Conservation (phyloP, 2,888 invertebrate species). For the Ophion slaviceki region DNA sequence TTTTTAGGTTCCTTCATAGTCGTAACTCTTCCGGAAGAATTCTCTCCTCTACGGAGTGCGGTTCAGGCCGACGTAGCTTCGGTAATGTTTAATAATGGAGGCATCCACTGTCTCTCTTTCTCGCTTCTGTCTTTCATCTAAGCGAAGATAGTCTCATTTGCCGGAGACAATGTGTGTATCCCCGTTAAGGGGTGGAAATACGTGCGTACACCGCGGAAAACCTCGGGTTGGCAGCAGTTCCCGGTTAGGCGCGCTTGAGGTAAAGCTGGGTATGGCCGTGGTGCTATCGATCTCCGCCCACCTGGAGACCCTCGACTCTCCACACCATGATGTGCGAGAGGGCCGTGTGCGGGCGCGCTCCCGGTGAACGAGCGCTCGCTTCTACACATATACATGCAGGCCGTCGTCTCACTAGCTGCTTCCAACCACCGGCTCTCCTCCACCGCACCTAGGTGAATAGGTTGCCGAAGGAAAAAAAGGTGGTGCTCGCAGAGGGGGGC, state of each 20-base stretch:
- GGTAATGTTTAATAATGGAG: no score
- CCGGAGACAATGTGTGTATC: not conserved
- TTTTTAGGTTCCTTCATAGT: no score
- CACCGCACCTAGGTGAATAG: conserved; percentile 18
- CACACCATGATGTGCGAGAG: conserved; percentile 60
- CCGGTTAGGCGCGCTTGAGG: conserved; percentile 74
- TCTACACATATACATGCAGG: not conserved
- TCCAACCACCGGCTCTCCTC: conserved; percentile 14
- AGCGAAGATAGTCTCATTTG: no score
- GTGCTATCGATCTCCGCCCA: conserved; percentile 81
- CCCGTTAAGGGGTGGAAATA: conserved; percentile 31
- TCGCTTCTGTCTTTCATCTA: no score
- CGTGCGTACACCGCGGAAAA: conserved; percentile 69
- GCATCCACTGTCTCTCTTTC: no score
- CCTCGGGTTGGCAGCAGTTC: conserved; percentile 76
- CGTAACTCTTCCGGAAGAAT: no score
- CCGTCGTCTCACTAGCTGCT: conserved; percentile 5
- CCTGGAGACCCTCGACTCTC: conserved; percentile 77
- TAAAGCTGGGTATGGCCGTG: conserved; percentile 80
- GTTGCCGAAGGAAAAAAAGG: conserved; percentile 6
- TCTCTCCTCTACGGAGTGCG: no score
- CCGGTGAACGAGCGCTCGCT: conserved; percentile 6
- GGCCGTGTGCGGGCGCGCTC: conserved; percentile 24
- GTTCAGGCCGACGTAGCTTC: no score
- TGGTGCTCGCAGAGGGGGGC: not conserved